Evolutionary conservation across 1,140 invertebrate genomes (phyloP).

Genomic region (Nephila pilipes): DNA sequence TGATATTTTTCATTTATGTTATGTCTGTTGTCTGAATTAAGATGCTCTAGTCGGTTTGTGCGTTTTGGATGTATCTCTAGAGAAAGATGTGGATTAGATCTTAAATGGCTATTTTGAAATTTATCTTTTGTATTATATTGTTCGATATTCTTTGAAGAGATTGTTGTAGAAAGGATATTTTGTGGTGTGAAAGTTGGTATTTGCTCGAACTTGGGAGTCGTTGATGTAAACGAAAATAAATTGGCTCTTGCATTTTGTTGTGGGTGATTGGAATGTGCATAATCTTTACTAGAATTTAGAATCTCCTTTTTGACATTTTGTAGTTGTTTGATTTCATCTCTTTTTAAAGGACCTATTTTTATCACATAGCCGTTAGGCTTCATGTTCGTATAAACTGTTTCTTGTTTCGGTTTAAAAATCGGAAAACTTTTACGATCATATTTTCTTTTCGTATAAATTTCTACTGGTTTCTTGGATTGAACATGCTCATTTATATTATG

Average conservation of each 20-base stretch:
- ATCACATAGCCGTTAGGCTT: not conserved
- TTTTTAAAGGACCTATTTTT: not conserved
- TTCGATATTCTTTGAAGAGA: not conserved
- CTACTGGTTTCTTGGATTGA: not conserved
- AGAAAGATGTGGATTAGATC: not conserved
- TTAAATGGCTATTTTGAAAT: not conserved
- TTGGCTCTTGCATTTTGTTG: not conserved
- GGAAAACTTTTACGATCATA: not conserved
- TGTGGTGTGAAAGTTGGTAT: not conserved
- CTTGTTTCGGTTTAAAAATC: not conserved
- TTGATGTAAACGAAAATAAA: not conserved
- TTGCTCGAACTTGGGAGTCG: not conserved
- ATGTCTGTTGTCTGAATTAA: not conserved
- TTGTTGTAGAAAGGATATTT: not conserved
- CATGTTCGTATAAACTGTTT: not conserved
- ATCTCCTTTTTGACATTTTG: not conserved
- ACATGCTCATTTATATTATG: not conserved
- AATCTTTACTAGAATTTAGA: not conserved
- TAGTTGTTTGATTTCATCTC: not conserved
- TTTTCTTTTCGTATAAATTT: not conserved
- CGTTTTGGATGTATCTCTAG: not conserved
- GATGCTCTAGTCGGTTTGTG: not conserved
- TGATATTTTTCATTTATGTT: not conserved
- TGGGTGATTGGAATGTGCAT: not conserved
- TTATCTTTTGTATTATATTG: not conserved